Percentiles rank a stretch among this genome's conserved stretches.
These are phyloP conservation scores for Phyllotreta cruciferae DNA, from an alignment of 2,888 invertebrate genomes.

Conservation along the genomic window DNA sequence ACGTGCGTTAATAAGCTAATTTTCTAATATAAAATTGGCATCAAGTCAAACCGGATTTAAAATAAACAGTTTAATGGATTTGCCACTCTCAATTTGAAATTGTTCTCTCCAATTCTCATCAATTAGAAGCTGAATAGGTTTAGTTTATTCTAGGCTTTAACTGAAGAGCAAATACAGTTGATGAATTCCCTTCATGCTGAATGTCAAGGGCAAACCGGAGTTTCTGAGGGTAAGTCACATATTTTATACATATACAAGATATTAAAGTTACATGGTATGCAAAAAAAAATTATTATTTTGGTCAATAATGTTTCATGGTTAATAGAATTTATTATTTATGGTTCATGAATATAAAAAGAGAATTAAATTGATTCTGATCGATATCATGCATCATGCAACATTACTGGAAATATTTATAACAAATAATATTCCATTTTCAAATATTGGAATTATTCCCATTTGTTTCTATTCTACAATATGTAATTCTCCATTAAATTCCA, in stretches of 20 bases:
- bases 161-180: slow-evolving; percentile 37
- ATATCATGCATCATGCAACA: too few species aligned
- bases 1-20: too few species aligned
- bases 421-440: neutral
- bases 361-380: too few species aligned
- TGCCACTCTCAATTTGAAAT: too few species aligned
- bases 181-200: slow-evolving; percentile 36
- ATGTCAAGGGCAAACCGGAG: slow-evolving; percentile 35
- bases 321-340: too few species aligned
- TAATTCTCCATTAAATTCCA: neutral
- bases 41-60: neutral
- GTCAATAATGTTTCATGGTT: too few species aligned
- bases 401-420: too few species aligned
- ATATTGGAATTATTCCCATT: too few species aligned
- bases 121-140: neutral
- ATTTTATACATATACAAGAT: neutral
- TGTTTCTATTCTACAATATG: too few species aligned
- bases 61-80: too few species aligned
- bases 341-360: too few species aligned
- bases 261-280: neutral
- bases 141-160: slow-evolving; percentile 25
- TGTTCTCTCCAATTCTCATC: neutral
- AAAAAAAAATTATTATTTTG: neutral
- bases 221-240: slow-evolving; percentile 34
- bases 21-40: neutral